Evolutionary conservation across 2,113 vertebrate species (phyloP).

Genomic region (Platysternon megacephalum): DNA sequence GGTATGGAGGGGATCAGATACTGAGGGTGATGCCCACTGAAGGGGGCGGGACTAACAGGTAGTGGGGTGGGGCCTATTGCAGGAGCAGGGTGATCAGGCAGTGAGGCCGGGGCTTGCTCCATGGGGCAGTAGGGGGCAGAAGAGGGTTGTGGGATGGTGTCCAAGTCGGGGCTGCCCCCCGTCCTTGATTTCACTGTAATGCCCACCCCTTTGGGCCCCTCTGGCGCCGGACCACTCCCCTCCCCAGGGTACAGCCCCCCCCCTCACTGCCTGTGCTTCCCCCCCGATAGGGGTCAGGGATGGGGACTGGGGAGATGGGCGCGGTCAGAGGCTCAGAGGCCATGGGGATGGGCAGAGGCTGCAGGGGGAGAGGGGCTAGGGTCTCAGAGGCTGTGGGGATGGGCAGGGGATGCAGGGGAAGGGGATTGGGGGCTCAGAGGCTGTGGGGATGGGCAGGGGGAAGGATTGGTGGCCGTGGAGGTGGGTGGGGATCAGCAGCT

Average conservation of each 20-base stretch:
- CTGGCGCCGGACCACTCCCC: neutral
- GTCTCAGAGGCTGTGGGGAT: neutral
- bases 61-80: too few species aligned
- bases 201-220: neutral
- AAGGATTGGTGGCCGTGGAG: neutral
- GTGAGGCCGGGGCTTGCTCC: neutral
- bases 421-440: neutral
- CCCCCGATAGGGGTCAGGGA: accelerated
- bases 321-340: neutral
- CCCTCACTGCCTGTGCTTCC: neutral
- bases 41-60: neutral
- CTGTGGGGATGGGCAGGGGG: neutral
- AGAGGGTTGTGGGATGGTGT: neutral
- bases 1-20: neutral
- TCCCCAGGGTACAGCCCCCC: too few species aligned
- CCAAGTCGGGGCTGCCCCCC: neutral
- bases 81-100: accelerated
- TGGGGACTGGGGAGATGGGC: accelerated
- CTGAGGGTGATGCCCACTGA: neutral
- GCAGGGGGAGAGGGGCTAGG: too few species aligned
- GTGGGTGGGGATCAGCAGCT: neutral
- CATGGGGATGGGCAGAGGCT: too few species aligned
- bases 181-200: neutral
- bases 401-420: accelerated
- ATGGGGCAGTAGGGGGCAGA: neutral